These are phyloP conservation scores for Pterophyllum scalare DNA, from an alignment of 2,113 vertebrate genomes.

Conservation along the genomic window DNA sequence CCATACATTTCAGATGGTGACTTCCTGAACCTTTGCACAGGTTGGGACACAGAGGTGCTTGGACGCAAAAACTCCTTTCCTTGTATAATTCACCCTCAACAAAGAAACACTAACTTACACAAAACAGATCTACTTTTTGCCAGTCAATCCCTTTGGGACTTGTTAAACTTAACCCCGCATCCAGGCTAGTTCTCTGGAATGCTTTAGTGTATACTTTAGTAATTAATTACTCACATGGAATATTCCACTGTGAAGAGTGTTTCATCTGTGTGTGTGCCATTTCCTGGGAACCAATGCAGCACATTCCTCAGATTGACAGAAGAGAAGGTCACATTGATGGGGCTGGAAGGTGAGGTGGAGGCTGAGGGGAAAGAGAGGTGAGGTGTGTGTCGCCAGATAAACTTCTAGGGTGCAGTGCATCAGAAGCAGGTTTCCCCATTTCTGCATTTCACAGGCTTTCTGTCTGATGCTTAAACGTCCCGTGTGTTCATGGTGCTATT, in stretches of 20 bases:
- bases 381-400: not conserved
- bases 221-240: constrained; percentile 83
- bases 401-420: not conserved
- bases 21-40: not conserved
- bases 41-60: not conserved
- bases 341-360: constrained; percentile 51
- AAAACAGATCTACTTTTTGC: not conserved
- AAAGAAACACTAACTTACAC: constrained; percentile 3
- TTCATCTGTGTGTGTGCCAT: constrained; percentile 25
- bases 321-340: constrained; percentile 82
- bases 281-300: constrained; percentile 85
- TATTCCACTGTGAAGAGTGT: constrained; percentile 87
- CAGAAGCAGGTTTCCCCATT: too few species aligned
- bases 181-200: not conserved
- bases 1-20: not conserved
- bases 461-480: not conserved
- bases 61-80: not conserved
- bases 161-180: too few species aligned
- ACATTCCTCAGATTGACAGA: constrained; percentile 89
- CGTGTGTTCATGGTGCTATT: not conserved
- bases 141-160: not conserved
- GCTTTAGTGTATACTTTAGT: not conserved
- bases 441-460: not conserved
- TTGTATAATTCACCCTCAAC: not conserved
- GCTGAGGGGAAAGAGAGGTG: constrained; percentile 18